A percentile compares a stretch with the other conserved stretches of the same genome.
Conservation (phyloP, 2,888 invertebrate species). For the Caenorhabditis drosophilae region DNA sequence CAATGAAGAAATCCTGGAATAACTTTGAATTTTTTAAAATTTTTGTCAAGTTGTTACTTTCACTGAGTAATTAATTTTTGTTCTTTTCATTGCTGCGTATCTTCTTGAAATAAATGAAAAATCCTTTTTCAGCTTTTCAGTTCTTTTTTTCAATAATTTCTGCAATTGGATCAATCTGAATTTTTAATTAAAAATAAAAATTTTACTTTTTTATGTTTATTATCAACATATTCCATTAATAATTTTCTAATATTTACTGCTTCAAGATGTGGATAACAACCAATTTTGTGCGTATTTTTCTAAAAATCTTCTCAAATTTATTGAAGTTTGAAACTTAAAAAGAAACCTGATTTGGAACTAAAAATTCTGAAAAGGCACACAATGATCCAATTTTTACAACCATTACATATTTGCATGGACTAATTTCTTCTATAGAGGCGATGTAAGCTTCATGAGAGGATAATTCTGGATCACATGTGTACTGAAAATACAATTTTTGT, state of each 20-base stretch:
- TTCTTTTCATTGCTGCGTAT: background rate
- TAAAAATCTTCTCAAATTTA: background rate
- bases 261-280: conserved; percentile 17
- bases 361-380: conserved; percentile 18
- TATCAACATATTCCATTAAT: background rate
- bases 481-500: conserved; percentile 27
- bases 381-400: conserved; percentile 30
- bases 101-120: conserved; percentile 1
- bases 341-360: conserved; percentile 11
- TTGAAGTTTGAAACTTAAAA: background rate
- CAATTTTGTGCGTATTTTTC: conserved; percentile 11
- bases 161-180: too few species aligned
- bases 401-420: conserved; percentile 34
- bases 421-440: conserved; percentile 20
- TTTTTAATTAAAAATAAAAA: too few species aligned
- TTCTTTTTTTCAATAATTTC: too few species aligned
- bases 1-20: too few species aligned
- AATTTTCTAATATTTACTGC: conserved; percentile 5
- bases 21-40: too few species aligned
- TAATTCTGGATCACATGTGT: conserved; percentile 32
- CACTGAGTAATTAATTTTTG: too few species aligned
- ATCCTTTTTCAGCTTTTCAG: too few species aligned
- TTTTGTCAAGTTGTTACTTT: too few species aligned
- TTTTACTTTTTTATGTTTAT: too few species aligned
- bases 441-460: conserved; percentile 31